phyloP scores from a whole-genome alignment of 2,888 invertebrate genomes.

The Plagodis pulveraria region DNA sequence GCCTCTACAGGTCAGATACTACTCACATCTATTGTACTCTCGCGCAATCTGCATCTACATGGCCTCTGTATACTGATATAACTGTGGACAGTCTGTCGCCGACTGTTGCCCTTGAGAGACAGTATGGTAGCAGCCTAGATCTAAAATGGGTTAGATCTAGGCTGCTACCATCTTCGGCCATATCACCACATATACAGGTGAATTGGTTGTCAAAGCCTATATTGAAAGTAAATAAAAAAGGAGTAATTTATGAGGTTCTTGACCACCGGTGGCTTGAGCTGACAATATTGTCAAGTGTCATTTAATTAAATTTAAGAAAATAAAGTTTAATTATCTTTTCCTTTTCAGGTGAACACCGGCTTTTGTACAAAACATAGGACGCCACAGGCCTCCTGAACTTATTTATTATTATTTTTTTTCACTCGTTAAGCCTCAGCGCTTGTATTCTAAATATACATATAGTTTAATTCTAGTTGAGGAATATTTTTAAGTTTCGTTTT shows the following conservation, averaged over 20 bases:
- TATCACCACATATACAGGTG: too few species aligned
- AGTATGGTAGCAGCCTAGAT: too few species aligned
- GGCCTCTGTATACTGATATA: too few species aligned
- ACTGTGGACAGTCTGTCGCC: too few species aligned
- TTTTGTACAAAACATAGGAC: constrained; percentile 78
- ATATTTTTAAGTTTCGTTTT: constrained; percentile 69
- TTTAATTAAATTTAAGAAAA: not conserved
- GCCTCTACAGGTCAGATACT: not conserved
- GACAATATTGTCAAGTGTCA: too few species aligned
- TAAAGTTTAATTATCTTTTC: constrained; percentile 22
- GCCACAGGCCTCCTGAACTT: constrained; percentile 66
- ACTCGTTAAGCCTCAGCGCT: constrained; percentile 77
- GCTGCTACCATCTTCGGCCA: too few species aligned
- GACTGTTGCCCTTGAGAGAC: too few species aligned
- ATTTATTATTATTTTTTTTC: constrained; percentile 77
- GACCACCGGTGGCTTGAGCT: too few species aligned
- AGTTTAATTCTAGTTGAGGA: constrained; percentile 72
- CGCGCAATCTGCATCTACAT: not conserved
- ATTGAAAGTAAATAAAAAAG: too few species aligned
- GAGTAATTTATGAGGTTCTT: too few species aligned
- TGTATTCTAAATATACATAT: constrained; percentile 76
- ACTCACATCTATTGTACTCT: not conserved
- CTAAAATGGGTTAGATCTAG: too few species aligned
- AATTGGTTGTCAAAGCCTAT: too few species aligned
- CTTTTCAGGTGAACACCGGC: constrained; percentile 66